A percentile compares a stretch with the other conserved stretches of the same genome.
Conservation (phyloP, 2,797 vertebrate genomes). For the Tokudaia tokunoshimensis region DNA sequence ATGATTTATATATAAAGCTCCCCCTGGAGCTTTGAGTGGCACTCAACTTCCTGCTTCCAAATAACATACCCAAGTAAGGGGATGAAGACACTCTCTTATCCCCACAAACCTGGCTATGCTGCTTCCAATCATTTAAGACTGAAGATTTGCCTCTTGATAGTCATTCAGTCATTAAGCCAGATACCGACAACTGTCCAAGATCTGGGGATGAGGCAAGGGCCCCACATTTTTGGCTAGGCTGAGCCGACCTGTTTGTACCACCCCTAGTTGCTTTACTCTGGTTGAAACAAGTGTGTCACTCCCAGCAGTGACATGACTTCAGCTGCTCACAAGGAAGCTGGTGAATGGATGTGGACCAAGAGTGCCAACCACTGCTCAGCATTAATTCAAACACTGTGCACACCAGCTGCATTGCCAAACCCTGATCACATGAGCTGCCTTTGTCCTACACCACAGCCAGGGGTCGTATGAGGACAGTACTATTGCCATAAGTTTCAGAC, state of each 20-base stretch:
- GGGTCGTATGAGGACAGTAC: conserved; percentile 27
- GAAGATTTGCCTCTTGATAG: not conserved
- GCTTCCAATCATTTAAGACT: not conserved
- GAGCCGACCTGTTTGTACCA: not conserved
- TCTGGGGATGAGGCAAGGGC: not conserved
- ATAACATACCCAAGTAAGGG: not conserved
- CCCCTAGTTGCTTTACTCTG: not conserved
- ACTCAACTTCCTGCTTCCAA: not conserved
- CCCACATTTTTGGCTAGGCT: not conserved
- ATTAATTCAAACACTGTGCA: not conserved
- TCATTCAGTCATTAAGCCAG: not conserved
- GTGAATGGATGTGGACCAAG: not conserved
- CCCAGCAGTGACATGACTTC: not conserved
- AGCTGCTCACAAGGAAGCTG: not conserved
- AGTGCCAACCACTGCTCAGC: not conserved
- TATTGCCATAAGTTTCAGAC: conserved; percentile 5
- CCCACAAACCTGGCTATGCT: not conserved
- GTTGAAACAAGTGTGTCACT: not conserved
- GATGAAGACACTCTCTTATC: not conserved
- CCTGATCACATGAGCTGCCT: conserved; percentile 27
- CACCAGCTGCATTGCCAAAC: not conserved
- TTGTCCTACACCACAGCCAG: not conserved
- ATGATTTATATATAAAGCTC: not conserved
- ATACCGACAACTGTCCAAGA: not conserved
- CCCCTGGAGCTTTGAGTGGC: not conserved